A percentile compares a stretch with the other conserved stretches of the same genome.
Evolutionary conservation across 2,797 vertebrate genomes (phyloP).

Genomic region (Enteromius radiatus): DNA sequence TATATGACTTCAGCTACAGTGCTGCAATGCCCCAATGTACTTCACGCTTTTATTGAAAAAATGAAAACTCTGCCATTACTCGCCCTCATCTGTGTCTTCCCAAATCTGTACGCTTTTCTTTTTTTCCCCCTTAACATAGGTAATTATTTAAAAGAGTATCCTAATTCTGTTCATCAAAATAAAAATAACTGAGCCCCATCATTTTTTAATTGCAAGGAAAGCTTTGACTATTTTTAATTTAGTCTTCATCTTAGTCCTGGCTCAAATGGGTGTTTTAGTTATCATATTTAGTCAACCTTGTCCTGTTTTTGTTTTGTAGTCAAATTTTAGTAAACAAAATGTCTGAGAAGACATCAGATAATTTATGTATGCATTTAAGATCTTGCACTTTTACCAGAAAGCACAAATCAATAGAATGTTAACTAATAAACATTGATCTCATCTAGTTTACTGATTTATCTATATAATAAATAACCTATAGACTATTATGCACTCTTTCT

Average conservation of each 20-base stretch:
- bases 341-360: too few relatives aligned
- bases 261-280: not conserved
- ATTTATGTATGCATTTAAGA: too few relatives aligned
- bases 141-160: not conserved
- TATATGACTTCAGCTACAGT: slow-evolving; percentile 12
- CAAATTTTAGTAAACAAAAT: not conserved
- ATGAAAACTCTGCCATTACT: not conserved
- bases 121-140: not conserved
- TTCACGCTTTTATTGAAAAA: not conserved
- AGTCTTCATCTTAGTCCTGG: not conserved
- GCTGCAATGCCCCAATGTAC: not conserved
- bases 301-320: not conserved
- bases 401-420: too few relatives aligned
- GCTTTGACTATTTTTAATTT: not conserved
- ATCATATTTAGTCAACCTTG: not conserved
- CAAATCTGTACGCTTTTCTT: not conserved
- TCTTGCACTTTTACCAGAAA: too few relatives aligned
- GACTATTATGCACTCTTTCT: not conserved
- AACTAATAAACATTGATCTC: too few relatives aligned
- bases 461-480: not conserved
- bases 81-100: not conserved
- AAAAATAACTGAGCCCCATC: not conserved
- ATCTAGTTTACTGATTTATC: too few relatives aligned
- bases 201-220: not conserved
- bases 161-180: not conserved